Conservation (phyloP, 2,797 vertebrate genomes). For the Siniperca scherzeri region DNA sequence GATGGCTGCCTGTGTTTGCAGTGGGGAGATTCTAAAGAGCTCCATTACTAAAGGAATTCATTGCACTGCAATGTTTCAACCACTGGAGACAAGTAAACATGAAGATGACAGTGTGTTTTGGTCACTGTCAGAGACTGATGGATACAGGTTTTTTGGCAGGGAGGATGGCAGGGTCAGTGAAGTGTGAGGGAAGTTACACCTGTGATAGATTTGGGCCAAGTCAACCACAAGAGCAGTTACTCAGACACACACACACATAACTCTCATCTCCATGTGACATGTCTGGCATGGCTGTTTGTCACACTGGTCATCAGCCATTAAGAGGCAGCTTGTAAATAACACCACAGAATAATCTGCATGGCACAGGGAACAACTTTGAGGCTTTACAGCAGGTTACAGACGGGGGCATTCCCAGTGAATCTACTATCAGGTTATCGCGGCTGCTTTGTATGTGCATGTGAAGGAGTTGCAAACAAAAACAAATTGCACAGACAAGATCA, state of each 20-base stretch:
- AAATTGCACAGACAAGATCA: neutral
- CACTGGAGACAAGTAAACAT: constrained; percentile 21
- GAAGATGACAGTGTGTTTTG: constrained; percentile 7
- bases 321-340: constrained; percentile 51
- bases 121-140: constrained; percentile 29
- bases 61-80: neutral
- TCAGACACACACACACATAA: constrained; percentile 17
- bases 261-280: constrained; percentile 60
- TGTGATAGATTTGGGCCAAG: constrained; percentile 60
- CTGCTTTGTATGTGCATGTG: neutral
- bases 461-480: constrained; percentile 38
- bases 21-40: neutral
- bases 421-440: neutral
- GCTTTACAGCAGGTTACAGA: constrained; percentile 7
- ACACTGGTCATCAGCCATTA: constrained; percentile 45
- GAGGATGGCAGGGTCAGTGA: constrained; percentile 15
- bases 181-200: constrained; percentile 39
- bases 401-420: constrained; percentile 7
- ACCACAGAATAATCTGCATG: constrained; percentile 15
- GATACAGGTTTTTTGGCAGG: constrained; percentile 22
- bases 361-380: constrained; percentile 13
- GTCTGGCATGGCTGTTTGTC: constrained; percentile 50
- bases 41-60: neutral
- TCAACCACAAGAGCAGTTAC: constrained; percentile 35
- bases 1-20: neutral